phyloP scores from a whole-genome alignment of 1,140 invertebrate species.

The Cyphomyrmex costatus region DNA sequence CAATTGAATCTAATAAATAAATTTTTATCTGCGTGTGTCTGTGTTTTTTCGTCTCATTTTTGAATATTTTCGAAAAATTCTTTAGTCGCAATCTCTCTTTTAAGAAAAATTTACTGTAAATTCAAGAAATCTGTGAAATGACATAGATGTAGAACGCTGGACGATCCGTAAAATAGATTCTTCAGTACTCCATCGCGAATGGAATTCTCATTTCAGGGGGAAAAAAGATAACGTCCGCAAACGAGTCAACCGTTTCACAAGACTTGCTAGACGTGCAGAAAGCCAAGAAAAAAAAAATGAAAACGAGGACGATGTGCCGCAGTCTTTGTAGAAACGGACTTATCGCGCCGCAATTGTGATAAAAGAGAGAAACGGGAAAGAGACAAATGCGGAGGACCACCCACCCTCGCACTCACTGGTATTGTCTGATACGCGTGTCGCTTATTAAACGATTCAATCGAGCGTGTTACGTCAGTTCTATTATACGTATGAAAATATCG shows the following conservation, averaged over 20 bases:
- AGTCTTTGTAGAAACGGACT: conserved; percentile 16
- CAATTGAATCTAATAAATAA: conserved; percentile 1
- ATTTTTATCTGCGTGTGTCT: not conserved
- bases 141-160: not conserved
- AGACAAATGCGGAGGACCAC: not conserved
- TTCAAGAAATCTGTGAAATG: not conserved
- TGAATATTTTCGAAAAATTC: not conserved
- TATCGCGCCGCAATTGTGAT: conserved; percentile 58
- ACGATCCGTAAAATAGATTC: not conserved
- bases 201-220: not conserved
- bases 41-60: not conserved
- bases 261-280: not conserved
- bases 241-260: conserved; percentile 6
- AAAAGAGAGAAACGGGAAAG: conserved; percentile 53
- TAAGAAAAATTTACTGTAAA: not conserved
- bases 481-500: conserved; percentile 70
- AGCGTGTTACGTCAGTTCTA: conserved; percentile 71
- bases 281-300: not conserved
- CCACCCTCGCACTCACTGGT: conserved; percentile 38
- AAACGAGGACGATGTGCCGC: conserved; percentile 5
- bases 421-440: conserved; percentile 51
- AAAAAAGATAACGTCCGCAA: conserved; percentile 23
- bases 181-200: not conserved
- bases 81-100: not conserved
- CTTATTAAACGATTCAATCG: conserved; percentile 63